Conservation (phyloP, 2,113 vertebrate genomes). For the Crotalus helleri region DNA sequence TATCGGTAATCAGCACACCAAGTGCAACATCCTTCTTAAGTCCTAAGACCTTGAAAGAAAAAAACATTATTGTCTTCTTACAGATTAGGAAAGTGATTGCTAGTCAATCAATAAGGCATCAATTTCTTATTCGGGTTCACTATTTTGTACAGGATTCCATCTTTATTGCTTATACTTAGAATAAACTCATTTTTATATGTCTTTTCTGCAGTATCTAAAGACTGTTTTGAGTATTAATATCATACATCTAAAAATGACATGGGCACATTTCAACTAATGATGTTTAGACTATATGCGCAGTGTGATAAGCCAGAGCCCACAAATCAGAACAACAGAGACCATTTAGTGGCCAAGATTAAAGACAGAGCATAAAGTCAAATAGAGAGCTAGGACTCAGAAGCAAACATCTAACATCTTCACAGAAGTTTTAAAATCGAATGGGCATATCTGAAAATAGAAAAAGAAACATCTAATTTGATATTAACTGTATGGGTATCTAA, state of each 20-base stretch:
- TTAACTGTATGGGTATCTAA: background rate
- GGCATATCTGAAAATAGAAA: background rate
- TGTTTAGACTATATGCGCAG: too few relatives aligned
- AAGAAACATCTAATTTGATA: background rate
- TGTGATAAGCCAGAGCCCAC: background rate
- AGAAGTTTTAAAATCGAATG: background rate
- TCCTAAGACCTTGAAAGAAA: slow-evolving; percentile 35
- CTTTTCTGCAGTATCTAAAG: background rate
- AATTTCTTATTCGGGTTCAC: slow-evolving; percentile 43
- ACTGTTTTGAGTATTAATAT: background rate
- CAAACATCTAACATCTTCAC: background rate
- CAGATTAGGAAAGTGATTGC: slow-evolving; percentile 39
- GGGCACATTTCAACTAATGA: background rate
- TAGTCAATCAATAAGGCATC: slow-evolving; percentile 58
- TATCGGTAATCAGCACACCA: slow-evolving; percentile 57
- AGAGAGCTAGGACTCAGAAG: background rate
- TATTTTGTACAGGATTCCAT: slow-evolving; percentile 28
- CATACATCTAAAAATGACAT: background rate
- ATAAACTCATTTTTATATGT: slow-evolving; percentile 13
- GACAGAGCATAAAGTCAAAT: background rate
- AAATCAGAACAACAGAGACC: background rate
- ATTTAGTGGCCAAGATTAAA: background rate
- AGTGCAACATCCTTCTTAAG: slow-evolving; percentile 12
- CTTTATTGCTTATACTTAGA: slow-evolving; percentile 23
- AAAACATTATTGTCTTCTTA: slow-evolving; percentile 44